phyloP scores from a whole-genome alignment of 23 tunicate species.

The Clavelina lepadiformis region DNA sequence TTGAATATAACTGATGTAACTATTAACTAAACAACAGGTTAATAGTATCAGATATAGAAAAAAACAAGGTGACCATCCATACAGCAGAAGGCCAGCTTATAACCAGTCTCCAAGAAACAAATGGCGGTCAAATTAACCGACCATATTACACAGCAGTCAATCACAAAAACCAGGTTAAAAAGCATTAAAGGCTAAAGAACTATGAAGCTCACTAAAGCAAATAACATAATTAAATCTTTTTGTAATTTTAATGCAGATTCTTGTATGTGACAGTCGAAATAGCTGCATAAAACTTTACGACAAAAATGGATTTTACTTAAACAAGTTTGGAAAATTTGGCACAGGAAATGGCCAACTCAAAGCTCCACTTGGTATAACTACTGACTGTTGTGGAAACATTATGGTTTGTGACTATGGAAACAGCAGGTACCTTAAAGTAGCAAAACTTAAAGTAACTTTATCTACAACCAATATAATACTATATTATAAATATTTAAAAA shows the following conservation, averaged over 20 bases:
- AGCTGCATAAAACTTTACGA: conserved; percentile 30
- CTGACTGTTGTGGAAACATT: conserved; percentile 53
- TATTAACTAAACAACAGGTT: conserved; percentile 8
- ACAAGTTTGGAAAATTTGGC: conserved; percentile 16
- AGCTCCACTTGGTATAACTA: conserved; percentile 36
- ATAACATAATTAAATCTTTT: not conserved
- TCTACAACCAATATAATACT: not conserved
- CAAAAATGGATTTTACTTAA: conserved; percentile 32
- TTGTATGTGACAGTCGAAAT: conserved; percentile 34
- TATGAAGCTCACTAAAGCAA: not conserved
- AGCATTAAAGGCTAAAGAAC: not conserved
- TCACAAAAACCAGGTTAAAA: conserved; percentile 35
- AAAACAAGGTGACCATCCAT: conserved; percentile 34
- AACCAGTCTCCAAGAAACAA: conserved; percentile 5
- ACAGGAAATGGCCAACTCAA: conserved; percentile 6
- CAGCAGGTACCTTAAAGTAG: conserved; percentile 7
- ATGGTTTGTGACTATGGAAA: conserved; percentile 42
- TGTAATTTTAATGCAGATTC: conserved; percentile 17
- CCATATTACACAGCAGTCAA: conserved; percentile 47
- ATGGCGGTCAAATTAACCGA: conserved; percentile 12
- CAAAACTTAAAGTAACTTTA: not conserved
- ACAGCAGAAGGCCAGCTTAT: conserved; percentile 22
- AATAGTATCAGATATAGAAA: conserved; percentile 41
- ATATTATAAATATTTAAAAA: not conserved
- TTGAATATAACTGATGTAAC: not conserved